A percentile compares a stretch with the other conserved stretches of the same genome.
Evolutionary conservation across 2,797 vertebrate genomes (phyloP).

Genomic region (Diplodus puntazzo): DNA sequence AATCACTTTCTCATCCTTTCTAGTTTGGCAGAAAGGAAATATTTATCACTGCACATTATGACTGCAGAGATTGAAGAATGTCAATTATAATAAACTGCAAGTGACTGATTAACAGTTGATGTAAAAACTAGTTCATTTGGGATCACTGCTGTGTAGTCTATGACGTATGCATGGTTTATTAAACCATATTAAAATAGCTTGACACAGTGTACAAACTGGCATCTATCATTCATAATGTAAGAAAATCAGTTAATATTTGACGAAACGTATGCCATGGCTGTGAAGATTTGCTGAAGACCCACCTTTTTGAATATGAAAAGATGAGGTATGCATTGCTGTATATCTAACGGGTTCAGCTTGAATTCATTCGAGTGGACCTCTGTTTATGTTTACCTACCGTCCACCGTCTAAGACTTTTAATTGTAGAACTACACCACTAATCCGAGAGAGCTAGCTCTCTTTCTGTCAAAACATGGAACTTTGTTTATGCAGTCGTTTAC

Average conservation of each 20-base stretch:
- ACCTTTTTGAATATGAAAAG: not conserved
- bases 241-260: not conserved
- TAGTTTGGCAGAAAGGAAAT: too few species aligned
- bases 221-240: not conserved
- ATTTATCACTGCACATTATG: too few species aligned
- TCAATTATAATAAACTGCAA: too few species aligned
- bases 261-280: not conserved
- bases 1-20: too few species aligned
- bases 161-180: not conserved
- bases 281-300: not conserved
- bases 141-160: not conserved
- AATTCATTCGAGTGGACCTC: not conserved
- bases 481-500: constrained; percentile 15
- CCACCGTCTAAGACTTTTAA: not conserved
- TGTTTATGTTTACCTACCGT: constrained; percentile 1
- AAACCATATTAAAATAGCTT: not conserved
- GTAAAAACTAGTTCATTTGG: not conserved
- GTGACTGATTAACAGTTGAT: not conserved
- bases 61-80: too few species aligned
- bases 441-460: not conserved
- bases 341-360: not conserved
- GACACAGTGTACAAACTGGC: not conserved
- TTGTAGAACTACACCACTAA: not conserved
- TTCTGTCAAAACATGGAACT: not conserved
- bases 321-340: not conserved